phyloP scores from a whole-genome alignment of 2,888 invertebrate species.

The Nomada ruficornis region DNA sequence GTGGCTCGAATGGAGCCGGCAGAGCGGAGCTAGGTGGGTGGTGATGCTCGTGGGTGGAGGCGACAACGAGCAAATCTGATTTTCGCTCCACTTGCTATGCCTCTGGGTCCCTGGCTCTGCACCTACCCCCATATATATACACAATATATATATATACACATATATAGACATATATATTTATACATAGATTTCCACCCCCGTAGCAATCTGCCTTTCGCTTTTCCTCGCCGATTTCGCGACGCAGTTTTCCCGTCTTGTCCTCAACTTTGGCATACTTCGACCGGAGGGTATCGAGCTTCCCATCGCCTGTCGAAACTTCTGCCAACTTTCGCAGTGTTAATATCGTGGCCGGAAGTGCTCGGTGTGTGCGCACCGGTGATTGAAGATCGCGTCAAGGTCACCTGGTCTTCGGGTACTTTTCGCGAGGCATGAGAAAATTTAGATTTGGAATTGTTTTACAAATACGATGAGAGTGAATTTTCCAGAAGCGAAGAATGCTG shows the following conservation, averaged over 20 bases:
- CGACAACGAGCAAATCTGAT: slow-evolving; percentile 84
- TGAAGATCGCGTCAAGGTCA: slow-evolving; percentile 32
- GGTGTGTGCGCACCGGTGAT: not conserved
- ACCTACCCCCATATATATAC: slow-evolving; percentile 34
- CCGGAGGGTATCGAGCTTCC: slow-evolving; percentile 71
- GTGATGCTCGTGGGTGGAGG: slow-evolving; percentile 77
- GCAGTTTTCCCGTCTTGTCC: slow-evolving; percentile 58
- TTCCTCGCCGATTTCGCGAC: slow-evolving; percentile 54
- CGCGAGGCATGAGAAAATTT: not conserved
- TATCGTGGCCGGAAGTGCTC: slow-evolving; percentile 20
- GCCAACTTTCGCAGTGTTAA: slow-evolving; percentile 56
- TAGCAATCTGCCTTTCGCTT: slow-evolving; percentile 57
- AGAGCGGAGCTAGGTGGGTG: slow-evolving; percentile 70
- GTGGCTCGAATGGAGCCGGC: slow-evolving; percentile 71
- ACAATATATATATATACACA: not conserved
- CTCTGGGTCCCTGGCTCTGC: slow-evolving; percentile 66
- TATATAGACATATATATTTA: not conserved
- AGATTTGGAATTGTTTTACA: too few relatives aligned
- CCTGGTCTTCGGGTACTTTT: not conserved
- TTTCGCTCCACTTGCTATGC: slow-evolving; percentile 82
- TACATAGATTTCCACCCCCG: slow-evolving; percentile 6
- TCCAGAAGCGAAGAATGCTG: too few relatives aligned
- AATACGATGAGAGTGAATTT: too few relatives aligned
- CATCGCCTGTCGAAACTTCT: slow-evolving; percentile 57
- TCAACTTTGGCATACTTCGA: slow-evolving; percentile 80